Conservation (phyloP, 2,888 invertebrate genomes). For the Camponotus fellah region DNA sequence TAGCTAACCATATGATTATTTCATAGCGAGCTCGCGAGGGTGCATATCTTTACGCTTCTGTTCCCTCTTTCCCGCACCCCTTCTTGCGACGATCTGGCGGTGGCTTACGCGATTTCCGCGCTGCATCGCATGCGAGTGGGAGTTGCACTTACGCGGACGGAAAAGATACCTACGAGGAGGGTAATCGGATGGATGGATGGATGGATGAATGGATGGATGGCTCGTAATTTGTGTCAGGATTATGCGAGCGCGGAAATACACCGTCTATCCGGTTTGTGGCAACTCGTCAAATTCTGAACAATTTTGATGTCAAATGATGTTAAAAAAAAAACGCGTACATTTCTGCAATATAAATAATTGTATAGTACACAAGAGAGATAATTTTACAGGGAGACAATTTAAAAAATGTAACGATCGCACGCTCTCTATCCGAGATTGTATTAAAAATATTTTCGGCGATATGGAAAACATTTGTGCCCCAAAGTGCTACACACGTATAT, state of each 20-base stretch:
- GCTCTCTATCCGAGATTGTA: neutral
- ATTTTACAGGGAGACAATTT: neutral
- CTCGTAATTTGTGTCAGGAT: slow-evolving; percentile 45
- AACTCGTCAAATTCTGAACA: neutral
- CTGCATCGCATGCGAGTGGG: slow-evolving; percentile 49
- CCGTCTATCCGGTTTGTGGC: neutral
- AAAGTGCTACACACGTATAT: slow-evolving; percentile 33
- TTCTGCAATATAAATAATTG: slow-evolving; percentile 1
- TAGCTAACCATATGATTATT: slow-evolving; percentile 86
- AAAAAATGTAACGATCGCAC: neutral
- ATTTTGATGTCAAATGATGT: neutral
- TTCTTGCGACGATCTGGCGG: slow-evolving; percentile 37
- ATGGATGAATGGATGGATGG: slow-evolving; percentile 26
- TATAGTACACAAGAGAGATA: neutral
- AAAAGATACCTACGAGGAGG: slow-evolving; percentile 45
- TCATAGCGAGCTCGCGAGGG: slow-evolving; percentile 83
- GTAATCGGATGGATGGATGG: slow-evolving; percentile 46
- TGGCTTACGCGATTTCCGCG: slow-evolving; percentile 67
- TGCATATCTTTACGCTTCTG: slow-evolving; percentile 79
- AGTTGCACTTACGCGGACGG: slow-evolving; percentile 27
- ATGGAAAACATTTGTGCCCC: slow-evolving; percentile 4
- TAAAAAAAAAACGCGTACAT: neutral
- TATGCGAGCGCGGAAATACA: slow-evolving; percentile 11
- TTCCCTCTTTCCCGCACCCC: slow-evolving; percentile 21
- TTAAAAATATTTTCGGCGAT: slow-evolving; percentile 27